phyloP scores from a whole-genome alignment of 2,888 invertebrate genomes.

The Nomada ferruginata region DNA sequence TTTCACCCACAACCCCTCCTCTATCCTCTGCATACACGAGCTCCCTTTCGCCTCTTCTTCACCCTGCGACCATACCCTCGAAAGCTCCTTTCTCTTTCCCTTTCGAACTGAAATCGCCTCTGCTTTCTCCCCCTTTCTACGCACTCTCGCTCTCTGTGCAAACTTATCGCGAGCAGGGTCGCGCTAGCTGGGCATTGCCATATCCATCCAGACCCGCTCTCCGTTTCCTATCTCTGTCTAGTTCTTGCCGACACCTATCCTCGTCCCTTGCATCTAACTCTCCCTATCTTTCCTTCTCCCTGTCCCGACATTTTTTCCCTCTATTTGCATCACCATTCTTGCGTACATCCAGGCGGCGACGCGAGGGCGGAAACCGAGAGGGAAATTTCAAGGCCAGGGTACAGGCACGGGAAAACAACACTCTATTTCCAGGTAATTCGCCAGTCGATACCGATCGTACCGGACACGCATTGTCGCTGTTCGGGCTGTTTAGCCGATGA shows the following conservation, averaged over 20 bases:
- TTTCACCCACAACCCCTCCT: conserved; percentile 2
- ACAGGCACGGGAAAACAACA: conserved; percentile 57
- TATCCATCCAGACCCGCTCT: conserved; percentile 38
- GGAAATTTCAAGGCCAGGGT: conserved; percentile 76
- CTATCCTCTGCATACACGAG: conserved; percentile 40
- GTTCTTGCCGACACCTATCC: neutral
- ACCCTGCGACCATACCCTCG: conserved; percentile 32
- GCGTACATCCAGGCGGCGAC: conserved; percentile 53
- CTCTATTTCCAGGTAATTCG: conserved; percentile 11
- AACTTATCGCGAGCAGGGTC: conserved; percentile 70
- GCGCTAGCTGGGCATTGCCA: conserved; percentile 56
- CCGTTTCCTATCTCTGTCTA: conserved; percentile 9
- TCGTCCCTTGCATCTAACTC: conserved; percentile 18
- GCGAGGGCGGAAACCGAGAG: conserved; percentile 65
- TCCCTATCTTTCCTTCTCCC: neutral
- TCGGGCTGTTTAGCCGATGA: conserved; percentile 3
- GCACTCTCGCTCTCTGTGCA: conserved; percentile 72
- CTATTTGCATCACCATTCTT: conserved; percentile 29
- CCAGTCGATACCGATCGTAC: conserved; percentile 18
- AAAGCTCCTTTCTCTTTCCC: conserved; percentile 53
- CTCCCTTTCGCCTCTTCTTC: conserved; percentile 52
- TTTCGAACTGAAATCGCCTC: conserved; percentile 19
- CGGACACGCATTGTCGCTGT: conserved; percentile 1
- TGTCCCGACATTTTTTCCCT: conserved; percentile 23
- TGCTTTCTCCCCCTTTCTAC: conserved; percentile 56